A percentile compares a stretch with the other conserved stretches of the same genome.
phyloP scores from a whole-genome alignment of 2,888 invertebrate species.

The Diplazon laetatorius region DNA sequence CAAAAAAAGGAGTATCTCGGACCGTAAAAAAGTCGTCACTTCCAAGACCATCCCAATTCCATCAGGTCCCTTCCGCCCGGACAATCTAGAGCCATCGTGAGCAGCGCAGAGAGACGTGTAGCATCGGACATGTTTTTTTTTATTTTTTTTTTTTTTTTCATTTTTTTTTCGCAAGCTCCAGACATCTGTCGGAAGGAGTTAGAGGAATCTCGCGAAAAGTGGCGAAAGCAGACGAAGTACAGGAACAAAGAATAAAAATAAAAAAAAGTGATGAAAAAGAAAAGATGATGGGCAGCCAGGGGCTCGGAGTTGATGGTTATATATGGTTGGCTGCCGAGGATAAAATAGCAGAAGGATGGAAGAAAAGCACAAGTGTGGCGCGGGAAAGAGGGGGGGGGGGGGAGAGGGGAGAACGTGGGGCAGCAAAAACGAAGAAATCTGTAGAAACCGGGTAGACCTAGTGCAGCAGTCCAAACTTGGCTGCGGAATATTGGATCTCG shows the following conservation, averaged over 20 bases:
- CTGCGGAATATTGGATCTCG: constrained; percentile 57
- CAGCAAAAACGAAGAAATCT: constrained; percentile 24
- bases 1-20: not conserved
- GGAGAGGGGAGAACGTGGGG: not conserved
- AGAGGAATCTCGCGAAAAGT: constrained; percentile 49
- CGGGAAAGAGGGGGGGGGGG: not conserved
- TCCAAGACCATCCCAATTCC: not conserved
- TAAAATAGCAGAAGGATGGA: constrained; percentile 27
- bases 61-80: not conserved
- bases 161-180: constrained; percentile 3
- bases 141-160: constrained; percentile 8
- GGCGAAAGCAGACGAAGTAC: constrained; percentile 33
- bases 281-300: constrained; percentile 32
- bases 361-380: constrained; percentile 9
- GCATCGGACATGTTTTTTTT: constrained; percentile 1
- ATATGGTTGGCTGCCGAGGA: constrained; percentile 9
- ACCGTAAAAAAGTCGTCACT: not conserved
- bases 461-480: constrained; percentile 50
- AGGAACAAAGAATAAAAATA: not conserved
- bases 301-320: constrained; percentile 40
- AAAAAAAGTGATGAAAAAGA: no score
- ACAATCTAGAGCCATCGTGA: constrained; percentile 17
- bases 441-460: constrained; percentile 33
- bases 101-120: not conserved
- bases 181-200: constrained; percentile 30